Base-by-base conservation (phyloP, 1,140 invertebrate genomes). In the Pseudomyrmex sp. region DNA sequence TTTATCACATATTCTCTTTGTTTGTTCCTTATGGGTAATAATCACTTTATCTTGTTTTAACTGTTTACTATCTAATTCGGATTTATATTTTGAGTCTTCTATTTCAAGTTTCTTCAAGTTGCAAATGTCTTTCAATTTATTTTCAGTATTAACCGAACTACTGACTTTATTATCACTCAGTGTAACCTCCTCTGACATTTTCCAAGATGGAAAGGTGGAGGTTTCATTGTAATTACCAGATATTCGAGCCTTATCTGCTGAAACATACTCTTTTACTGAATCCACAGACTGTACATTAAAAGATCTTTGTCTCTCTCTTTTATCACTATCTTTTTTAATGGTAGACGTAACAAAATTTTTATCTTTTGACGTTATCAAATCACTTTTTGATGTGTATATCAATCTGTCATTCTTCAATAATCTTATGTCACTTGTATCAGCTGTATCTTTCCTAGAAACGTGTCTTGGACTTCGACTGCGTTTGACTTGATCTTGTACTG, bases 181-280 rank as follows among this genome's bases (percentile, higher is more conserved):
- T 20, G 88, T 88, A 44, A 92, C 74, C 88, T 91, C 93, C 7
- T 94, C 92, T 15, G 5, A 58, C 68, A 63, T 58, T 87, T 87
- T 89, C 89, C 79, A 88, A 87, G 35, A 82, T 69, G 46, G 74
- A 65, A 90, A 90, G 56, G 61, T 88, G 62, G 66, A 23, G 1
- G 90, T 91, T 26, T 94, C 93, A 26, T 88, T 93, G 68, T 94
- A 93, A 26, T 88, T 93, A 65, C 90, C 91, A 13, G 84, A 88
- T n/a, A 86, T 91, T 88, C 86, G 90, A 44, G 79, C 83, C 66
- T 89, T 91, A 1, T 83, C 86, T 63, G 93, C 92, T n/a, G 86
- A 58, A 65, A 86, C 89, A 69, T 87, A 91, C 23, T 93, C 91
- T 83, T 86, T 89, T 46, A 72, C 66, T 18, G 85, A 74, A 84